Conservation (phyloP, 2,797 vertebrate genomes). For the Ctenosaura bakeri region DNA sequence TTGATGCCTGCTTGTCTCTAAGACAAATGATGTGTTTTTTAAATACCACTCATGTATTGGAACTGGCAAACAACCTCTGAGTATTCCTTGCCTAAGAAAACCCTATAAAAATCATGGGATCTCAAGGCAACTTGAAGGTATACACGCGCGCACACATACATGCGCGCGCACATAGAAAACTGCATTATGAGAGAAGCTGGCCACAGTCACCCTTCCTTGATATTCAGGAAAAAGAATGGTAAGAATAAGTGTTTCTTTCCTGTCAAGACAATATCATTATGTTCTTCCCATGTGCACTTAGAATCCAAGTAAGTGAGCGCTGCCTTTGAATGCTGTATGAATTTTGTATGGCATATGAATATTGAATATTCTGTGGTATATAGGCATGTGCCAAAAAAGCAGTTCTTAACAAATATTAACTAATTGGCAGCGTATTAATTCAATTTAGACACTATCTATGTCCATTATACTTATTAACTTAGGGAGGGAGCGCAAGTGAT, state of each 20-base stretch:
- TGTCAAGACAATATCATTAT: background rate
- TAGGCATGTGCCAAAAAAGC: background rate
- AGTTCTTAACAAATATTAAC: background rate
- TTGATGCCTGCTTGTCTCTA: background rate
- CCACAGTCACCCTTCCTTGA: background rate
- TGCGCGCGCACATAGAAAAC: background rate
- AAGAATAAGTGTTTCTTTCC: background rate
- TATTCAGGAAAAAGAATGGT: background rate
- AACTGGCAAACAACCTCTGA: too few relatives aligned
- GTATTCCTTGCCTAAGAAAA: too few relatives aligned
- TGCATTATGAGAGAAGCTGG: background rate
- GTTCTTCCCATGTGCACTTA: background rate
- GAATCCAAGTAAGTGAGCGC: too few relatives aligned
- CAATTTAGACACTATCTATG: fast-evolving
- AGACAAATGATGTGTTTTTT: background rate
- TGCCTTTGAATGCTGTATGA: too few relatives aligned
- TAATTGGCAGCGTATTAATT: background rate
- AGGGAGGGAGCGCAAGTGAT: background rate
- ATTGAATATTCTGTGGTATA: background rate
- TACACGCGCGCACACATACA: too few relatives aligned
- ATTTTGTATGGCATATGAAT: too few relatives aligned
- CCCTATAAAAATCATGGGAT: too few relatives aligned
- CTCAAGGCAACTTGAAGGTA: too few relatives aligned
- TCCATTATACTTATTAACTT: background rate
- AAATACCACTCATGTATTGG: background rate